Percentiles rank a stretch among this genome's conserved stretches.
These are phyloP conservation scores for Petrophora chlorosata DNA, from an alignment of 2,888 invertebrate genomes.

Conservation along the genomic window DNA sequence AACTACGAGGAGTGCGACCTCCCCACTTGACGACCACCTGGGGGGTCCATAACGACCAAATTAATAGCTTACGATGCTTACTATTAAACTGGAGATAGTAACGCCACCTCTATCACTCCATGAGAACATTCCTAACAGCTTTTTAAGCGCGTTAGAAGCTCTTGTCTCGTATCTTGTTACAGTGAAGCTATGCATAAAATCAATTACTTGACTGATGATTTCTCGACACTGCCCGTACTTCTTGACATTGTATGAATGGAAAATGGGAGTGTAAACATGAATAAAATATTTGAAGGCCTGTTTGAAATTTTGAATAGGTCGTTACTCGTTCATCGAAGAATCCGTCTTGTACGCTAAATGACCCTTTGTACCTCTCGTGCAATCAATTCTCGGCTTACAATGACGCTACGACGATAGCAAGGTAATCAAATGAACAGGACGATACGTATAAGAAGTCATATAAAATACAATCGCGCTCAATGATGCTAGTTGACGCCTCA, in stretches of 20 bases:
- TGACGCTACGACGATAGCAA: conserved; percentile 28
- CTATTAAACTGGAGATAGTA: conserved; percentile 40
- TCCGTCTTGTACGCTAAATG: conserved; percentile 53
- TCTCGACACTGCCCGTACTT: conserved; percentile 41
- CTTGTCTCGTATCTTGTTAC: conserved; percentile 8
- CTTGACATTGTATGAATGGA: conserved; percentile 43
- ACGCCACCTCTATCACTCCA: conserved; percentile 49
- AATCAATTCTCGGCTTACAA: conserved; percentile 33
- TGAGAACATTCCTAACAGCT: conserved; percentile 49
- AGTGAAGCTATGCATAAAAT: conserved; percentile 45
- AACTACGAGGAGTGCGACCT: conserved; percentile 43
- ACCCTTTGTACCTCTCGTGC: conserved; percentile 58
- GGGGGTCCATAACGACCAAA: conserved; percentile 68
- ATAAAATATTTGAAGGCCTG: conserved; percentile 61
- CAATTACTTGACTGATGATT: conserved; percentile 46
- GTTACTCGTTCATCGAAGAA: conserved; percentile 55
- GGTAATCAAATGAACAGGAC: conserved; percentile 26
- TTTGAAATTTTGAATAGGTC: conserved; percentile 69
- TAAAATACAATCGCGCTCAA: conserved; percentile 21
- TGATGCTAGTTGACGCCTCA: conserved; percentile 21
- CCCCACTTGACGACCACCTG: conserved; percentile 56
- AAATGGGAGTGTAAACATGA: conserved; percentile 39
- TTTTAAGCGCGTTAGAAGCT: conserved; percentile 9
- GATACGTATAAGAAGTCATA: conserved; percentile 16
- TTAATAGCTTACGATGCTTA: conserved; percentile 61